Evolutionary conservation across 2,797 vertebrate species (phyloP).

Genomic region (Pipistrellus pygmaeus): DNA sequence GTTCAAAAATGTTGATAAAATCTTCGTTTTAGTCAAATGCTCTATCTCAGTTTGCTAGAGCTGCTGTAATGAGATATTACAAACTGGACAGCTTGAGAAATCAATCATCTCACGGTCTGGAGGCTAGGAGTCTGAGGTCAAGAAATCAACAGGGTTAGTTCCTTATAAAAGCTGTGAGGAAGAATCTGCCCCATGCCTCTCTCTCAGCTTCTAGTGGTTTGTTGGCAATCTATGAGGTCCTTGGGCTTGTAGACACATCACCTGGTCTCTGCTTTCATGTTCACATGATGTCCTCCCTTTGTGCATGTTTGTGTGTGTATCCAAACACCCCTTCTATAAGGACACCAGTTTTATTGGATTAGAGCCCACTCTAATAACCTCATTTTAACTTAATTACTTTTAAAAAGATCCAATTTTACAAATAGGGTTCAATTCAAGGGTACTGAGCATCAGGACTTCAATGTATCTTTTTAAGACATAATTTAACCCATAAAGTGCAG

Average conservation of each 20-base stretch:
- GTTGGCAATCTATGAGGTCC: background rate
- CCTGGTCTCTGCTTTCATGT: background rate
- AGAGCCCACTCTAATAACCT: background rate
- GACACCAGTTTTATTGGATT: background rate
- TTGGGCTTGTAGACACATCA: background rate
- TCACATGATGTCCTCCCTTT: background rate
- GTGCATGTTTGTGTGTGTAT: background rate
- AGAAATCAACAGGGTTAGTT: too few species aligned
- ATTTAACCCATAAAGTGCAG: background rate
- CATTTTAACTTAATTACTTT: background rate
- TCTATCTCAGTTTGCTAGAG: background rate
- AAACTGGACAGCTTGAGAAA: background rate
- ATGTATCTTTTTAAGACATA: background rate
- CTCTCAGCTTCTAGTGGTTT: background rate
- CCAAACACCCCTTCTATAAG: background rate
- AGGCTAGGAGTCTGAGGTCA: background rate
- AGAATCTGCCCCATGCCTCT: background rate
- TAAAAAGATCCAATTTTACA: background rate
- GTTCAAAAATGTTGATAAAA: background rate
- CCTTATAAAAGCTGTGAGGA: background rate
- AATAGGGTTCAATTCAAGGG: background rate
- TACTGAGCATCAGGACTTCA: background rate
- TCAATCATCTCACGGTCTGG: background rate
- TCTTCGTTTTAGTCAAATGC: background rate
- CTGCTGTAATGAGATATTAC: background rate